Evolutionary conservation across 2,888 invertebrate genomes (phyloP).

Genomic region (Plutella xylostella): DNA sequence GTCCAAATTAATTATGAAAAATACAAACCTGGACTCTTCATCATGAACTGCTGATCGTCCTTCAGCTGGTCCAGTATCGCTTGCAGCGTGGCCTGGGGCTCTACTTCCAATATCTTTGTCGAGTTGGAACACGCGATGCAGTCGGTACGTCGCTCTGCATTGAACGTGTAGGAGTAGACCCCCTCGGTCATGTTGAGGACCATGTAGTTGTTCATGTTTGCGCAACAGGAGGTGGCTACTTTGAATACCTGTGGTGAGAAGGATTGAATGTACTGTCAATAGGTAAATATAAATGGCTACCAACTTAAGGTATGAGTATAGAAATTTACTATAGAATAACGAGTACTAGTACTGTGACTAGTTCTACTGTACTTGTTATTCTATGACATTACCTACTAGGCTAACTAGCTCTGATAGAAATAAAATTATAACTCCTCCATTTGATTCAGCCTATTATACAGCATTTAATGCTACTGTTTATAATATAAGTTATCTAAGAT

Average conservation of each 20-base stretch:
- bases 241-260: conserved; percentile 82
- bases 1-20: too few species aligned
- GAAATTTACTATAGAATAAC: too few species aligned
- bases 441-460: too few species aligned
- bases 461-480: too few species aligned
- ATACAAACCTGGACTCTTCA: conserved; percentile 88
- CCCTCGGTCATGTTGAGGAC: conserved; percentile 97
- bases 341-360: too few species aligned
- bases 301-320: too few species aligned
- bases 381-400: too few species aligned
- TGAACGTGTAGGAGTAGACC: conserved; percentile 95
- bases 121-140: conserved; percentile 91
- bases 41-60: conserved; percentile 83
- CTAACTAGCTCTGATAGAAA: too few species aligned
- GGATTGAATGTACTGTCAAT: background rate
- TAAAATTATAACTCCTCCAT: too few species aligned
- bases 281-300: too few species aligned
- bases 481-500: too few species aligned
- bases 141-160: conserved; percentile 86
- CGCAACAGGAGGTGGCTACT: conserved; percentile 91
- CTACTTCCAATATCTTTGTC: conserved; percentile 73
- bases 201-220: conserved; percentile 94
- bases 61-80: conserved; percentile 85
- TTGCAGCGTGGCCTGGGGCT: conserved; percentile 74
- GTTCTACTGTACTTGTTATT: too few species aligned